These are phyloP conservation scores for Octodonta nipae DNA, from an alignment of 2,888 invertebrate genomes.

Conservation along the genomic window DNA sequence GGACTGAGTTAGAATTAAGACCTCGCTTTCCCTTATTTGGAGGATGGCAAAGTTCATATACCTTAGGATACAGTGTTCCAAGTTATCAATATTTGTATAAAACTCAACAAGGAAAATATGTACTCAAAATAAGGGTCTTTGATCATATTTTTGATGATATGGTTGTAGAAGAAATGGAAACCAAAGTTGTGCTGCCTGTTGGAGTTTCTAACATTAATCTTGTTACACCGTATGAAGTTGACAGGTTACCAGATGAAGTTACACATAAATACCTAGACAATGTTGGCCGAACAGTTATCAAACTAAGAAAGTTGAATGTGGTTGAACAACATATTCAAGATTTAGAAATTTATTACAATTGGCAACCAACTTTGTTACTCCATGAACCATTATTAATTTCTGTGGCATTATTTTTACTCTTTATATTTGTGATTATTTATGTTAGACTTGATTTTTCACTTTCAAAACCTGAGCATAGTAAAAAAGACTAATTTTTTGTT, in stretches of 20 bases:
- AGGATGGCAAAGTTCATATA: conserved; percentile 97
- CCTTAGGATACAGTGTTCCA: conserved; percentile 84
- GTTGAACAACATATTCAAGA: conserved; percentile 95
- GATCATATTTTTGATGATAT: conserved; percentile 97
- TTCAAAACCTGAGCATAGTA: conserved; percentile 36
- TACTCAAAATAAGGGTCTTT: conserved; percentile 83
- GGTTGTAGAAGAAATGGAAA: conserved; percentile 76
- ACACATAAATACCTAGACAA: conserved; percentile 93
- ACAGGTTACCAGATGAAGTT: conserved; percentile 57
- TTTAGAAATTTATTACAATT: conserved; percentile 79
- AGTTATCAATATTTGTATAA: conserved; percentile 90
- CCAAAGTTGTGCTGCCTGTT: conserved; percentile 89
- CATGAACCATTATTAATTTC: conserved; percentile 88
- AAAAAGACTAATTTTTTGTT: conserved; percentile 36
- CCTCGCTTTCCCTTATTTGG: conserved; percentile 97
- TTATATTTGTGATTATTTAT: conserved; percentile 82
- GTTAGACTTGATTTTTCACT: conserved; percentile 94
- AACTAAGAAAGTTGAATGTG: conserved; percentile 68
- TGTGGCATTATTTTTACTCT: conserved; percentile 76
- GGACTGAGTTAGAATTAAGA: conserved; percentile 87
- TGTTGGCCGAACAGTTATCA: conserved; percentile 76
- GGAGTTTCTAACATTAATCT: conserved; percentile 73
- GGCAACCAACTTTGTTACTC: conserved; percentile 71
- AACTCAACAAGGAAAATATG: conserved; percentile 56
- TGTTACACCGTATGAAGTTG: conserved; percentile 67